Percentiles rank a stretch among this genome's conserved stretches.
Evolutionary conservation across 2,797 vertebrate genomes (phyloP).

Genomic region (Myotis planiceps): DNA sequence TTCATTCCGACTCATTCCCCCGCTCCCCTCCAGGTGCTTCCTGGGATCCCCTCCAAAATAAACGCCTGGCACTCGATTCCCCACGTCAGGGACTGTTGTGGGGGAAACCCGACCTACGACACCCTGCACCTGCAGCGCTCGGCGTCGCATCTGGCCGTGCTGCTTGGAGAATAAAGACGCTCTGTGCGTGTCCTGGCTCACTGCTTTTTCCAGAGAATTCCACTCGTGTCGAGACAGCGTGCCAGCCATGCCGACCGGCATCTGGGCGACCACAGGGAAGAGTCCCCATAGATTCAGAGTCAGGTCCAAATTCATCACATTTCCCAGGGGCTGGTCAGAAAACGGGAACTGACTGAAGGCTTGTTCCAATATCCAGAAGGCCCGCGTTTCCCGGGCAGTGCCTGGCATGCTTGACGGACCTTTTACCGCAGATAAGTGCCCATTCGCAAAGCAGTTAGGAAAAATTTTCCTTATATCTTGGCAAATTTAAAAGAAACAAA

Average conservation of each 20-base stretch:
- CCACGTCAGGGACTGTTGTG: not conserved
- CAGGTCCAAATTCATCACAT: not conserved
- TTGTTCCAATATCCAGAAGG: not conserved
- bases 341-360: not conserved
- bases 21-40: not conserved
- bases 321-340: not conserved
- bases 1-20: not conserved
- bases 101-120: not conserved
- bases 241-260: not conserved
- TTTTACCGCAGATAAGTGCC: not conserved
- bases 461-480: not conserved
- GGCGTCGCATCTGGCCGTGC: not conserved
- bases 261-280: not conserved
- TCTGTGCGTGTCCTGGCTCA: not conserved
- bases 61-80: not conserved
- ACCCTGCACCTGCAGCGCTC: not conserved
- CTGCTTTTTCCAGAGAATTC: not conserved
- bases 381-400: not conserved
- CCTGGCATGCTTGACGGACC: not conserved
- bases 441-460: not conserved
- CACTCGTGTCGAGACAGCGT: not conserved
- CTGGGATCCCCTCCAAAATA: constrained; percentile 34
- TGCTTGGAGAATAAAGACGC: not conserved
- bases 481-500: not conserved
- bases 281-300: not conserved